phyloP scores from a whole-genome alignment of 2,113 vertebrate species.

The Capreolus pygargus region DNA sequence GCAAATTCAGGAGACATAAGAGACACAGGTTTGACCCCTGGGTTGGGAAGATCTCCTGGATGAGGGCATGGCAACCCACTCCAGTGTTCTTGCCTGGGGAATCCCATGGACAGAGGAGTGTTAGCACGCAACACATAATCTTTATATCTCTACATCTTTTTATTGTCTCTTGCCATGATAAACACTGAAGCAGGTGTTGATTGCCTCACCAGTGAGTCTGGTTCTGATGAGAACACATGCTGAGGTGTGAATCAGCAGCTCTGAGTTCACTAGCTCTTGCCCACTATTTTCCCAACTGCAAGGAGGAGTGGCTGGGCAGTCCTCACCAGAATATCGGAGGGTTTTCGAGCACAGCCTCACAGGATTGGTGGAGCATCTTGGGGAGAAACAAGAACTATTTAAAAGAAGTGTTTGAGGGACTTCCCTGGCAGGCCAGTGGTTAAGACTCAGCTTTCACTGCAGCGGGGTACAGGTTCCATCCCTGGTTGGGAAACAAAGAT shows the following conservation, averaged over 20 bases:
- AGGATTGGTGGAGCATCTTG: background rate
- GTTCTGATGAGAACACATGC: background rate
- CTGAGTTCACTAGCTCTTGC: background rate
- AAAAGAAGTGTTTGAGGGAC: background rate
- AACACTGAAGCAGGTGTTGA: slow-evolving; percentile 75
- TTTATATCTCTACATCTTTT: slow-evolving; percentile 33
- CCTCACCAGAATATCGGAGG: background rate
- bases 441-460: background rate
- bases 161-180: slow-evolving; percentile 60
- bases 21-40: background rate
- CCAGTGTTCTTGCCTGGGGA: background rate
- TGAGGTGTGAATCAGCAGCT: background rate
- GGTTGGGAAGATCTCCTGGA: background rate
- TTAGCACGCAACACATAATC: slow-evolving; percentile 2
- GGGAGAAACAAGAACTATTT: background rate
- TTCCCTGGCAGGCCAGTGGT: background rate
- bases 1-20: background rate
- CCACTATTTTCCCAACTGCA: background rate
- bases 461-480: background rate
- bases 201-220: background rate
- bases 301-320: background rate
- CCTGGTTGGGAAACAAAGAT: background rate
- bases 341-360: background rate
- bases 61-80: background rate
- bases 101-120: background rate